phyloP scores from a whole-genome alignment of 1,140 invertebrate genomes.

The Bombyx mandarina region DNA sequence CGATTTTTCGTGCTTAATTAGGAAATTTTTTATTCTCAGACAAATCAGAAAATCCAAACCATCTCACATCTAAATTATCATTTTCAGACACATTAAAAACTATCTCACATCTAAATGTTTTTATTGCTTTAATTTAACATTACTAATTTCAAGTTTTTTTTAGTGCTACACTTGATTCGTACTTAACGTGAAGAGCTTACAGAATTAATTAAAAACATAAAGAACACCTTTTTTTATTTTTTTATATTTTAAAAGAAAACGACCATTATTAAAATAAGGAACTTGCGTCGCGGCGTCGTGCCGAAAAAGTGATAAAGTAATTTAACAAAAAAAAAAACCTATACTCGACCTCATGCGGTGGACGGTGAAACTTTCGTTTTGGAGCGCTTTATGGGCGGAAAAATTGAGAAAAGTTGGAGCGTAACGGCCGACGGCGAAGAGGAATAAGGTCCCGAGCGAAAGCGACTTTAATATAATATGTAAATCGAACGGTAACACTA shows the following conservation, averaged over 20 bases:
- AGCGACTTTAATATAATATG: conserved; percentile 68
- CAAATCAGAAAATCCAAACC: too few species aligned
- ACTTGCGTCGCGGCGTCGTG: conserved; percentile 13
- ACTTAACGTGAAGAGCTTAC: too few species aligned
- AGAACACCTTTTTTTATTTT: too few species aligned
- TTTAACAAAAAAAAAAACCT: conserved; percentile 68
- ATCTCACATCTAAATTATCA: too few species aligned
- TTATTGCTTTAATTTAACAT: too few species aligned
- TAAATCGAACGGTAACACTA: conserved; percentile 60
- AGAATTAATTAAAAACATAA: too few species aligned
- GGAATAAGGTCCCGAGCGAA: conserved; percentile 34
- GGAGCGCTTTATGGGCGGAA: conserved; percentile 63
- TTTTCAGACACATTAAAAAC: too few species aligned
- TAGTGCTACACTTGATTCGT: too few species aligned
- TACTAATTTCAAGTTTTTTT: too few species aligned
- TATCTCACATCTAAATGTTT: too few species aligned
- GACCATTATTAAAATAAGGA: conserved; percentile 49
- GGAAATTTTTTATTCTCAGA: too few species aligned
- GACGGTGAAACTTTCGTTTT: conserved; percentile 59
- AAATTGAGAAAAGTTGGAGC: conserved; percentile 68
- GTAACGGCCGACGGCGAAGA: conserved; percentile 60
- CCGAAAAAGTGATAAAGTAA: conserved; percentile 44
- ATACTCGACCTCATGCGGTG: conserved; percentile 60
- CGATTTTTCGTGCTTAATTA: too few species aligned
- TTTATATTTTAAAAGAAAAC: conserved; percentile 5